Evolutionary conservation across 2,113 vertebrate species (phyloP).

Genomic region (human): GRCh38 chr22:17890501-17891000

Average conservation of each 20-base stretch:
- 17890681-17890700: constrained; percentile 16
- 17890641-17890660: neutral
- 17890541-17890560: neutral
- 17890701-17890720: constrained; percentile 29
- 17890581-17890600: neutral
- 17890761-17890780: neutral
- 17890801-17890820: neutral
- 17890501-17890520: neutral
- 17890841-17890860: neutral
- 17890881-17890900: neutral
- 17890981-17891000: neutral
- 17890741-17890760: neutral
- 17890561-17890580: neutral
- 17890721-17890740: neutral
- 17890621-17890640: neutral
- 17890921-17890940: neutral
- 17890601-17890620: neutral
- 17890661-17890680: neutral
- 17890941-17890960: neutral
- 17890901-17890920: neutral
- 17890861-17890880: neutral
- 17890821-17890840: neutral
- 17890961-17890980: neutral
- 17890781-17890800: neutral
- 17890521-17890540: neutral